phyloP scores from a whole-genome alignment of 2,797 vertebrate species.

The Hirundo rustica region DNA sequence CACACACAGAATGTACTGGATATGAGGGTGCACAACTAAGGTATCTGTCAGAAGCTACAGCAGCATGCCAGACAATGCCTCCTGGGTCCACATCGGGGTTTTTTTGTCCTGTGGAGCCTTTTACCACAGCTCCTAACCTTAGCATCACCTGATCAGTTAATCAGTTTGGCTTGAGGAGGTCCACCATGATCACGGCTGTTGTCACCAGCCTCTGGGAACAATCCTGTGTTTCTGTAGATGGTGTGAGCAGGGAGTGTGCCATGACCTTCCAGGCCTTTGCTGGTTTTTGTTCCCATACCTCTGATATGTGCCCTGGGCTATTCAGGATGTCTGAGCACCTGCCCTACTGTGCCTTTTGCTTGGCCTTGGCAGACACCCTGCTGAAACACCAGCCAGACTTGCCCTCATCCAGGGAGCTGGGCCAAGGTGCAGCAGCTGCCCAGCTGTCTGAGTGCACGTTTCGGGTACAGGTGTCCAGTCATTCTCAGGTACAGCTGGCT shows the following conservation, averaged over 20 bases:
- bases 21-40: not conserved
- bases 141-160: not conserved
- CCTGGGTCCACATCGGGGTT: not conserved
- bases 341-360: not conserved
- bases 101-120: not conserved
- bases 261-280: not conserved
- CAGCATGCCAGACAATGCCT: not conserved
- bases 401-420: not conserved
- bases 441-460: not conserved
- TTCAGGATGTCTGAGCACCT: not conserved
- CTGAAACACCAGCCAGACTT: not conserved
- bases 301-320: not conserved
- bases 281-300: not conserved
- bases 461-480: not conserved
- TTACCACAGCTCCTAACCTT: not conserved
- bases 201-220: not conserved
- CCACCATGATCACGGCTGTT: not conserved
- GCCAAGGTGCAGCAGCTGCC: not conserved
- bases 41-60: not conserved
- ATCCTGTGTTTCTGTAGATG: not conserved
- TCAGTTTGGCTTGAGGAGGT: not conserved
- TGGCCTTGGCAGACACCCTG: too few species aligned
- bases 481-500: not conserved
- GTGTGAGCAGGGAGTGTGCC: not conserved
- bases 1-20: not conserved